These are phyloP conservation scores for Charaxes varanes DNA, from an alignment of 1,140 invertebrate genomes.

Conservation along the genomic window DNA sequence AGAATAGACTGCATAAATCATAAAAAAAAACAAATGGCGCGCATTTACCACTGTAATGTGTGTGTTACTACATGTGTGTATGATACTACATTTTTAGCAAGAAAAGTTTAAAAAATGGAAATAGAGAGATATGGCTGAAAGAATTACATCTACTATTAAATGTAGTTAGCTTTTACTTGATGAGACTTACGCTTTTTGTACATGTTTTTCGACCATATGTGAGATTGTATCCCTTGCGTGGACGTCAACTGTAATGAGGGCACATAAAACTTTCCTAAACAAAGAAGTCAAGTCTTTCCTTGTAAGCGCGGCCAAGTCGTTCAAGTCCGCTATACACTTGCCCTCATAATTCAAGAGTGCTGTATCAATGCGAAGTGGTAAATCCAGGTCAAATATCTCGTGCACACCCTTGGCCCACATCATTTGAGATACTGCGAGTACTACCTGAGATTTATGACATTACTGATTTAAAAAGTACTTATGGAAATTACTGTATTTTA, in stretches of 20 bases:
- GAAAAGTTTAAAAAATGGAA: too few relatives aligned
- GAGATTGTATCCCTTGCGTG: constrained; percentile 89
- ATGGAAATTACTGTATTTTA: too few relatives aligned
- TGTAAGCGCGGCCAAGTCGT: constrained; percentile 85
- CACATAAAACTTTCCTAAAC: constrained; percentile 83
- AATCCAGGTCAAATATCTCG: constrained; percentile 77
- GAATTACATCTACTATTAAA: too few relatives aligned
- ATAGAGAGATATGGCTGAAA: too few relatives aligned
- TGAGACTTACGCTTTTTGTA: constrained; percentile 75
- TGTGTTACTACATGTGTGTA: too few relatives aligned
- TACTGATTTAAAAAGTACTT: too few relatives aligned
- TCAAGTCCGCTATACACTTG: constrained; percentile 83
- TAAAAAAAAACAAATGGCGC: too few relatives aligned
- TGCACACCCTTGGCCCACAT: constrained; percentile 89
- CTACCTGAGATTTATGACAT: constrained; percentile 52
- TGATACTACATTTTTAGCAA: too few relatives aligned
- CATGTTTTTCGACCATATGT: constrained; percentile 80
- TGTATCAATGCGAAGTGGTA: constrained; percentile 53
- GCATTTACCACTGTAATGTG: too few relatives aligned
- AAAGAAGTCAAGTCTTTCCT: constrained; percentile 81
- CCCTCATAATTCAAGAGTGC: constrained; percentile 81
- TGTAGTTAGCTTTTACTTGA: neutral
- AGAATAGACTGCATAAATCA: too few relatives aligned
- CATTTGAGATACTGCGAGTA: constrained; percentile 89
- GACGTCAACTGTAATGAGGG: constrained; percentile 91